Base-by-base conservation (phyloP, 2,888 invertebrate species). In the Caenorhabditis parvicauda region DNA sequence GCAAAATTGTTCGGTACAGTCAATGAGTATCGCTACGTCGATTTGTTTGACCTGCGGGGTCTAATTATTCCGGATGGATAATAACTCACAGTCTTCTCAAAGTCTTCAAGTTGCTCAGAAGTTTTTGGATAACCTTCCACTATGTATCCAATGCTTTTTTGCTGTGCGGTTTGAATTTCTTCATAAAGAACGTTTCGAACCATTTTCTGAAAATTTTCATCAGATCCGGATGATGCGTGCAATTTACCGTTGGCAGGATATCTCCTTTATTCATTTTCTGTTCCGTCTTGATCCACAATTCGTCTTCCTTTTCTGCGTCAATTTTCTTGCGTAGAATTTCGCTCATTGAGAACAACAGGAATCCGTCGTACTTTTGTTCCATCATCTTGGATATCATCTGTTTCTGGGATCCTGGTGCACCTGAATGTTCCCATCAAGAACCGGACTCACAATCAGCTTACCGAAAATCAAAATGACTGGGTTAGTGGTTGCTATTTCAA, bases 21-120 rank as follows among this genome's bases (percentile, higher is more conserved):
- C 93, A 75, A 93, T 84, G 1, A 93, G 86, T 3, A 93, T 87
- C 79, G 91, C 87, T 0, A 89, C 87, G 2, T 92, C 91, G 2
- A 79, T 25, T 22, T 78, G 59, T 28, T 66, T 73, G 6, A 79
- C 51, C 77, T 75, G 44, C 51, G 59, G 45, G 19, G n/a, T 12
- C 17, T 24, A 43, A 19, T n/a, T 29, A 39, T 6, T 43, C 46
- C 14, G 3, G 24, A 1, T 43, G 21, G 21, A 41, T 19, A 41
- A 41, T 6, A 14, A 12, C 52, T 27, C 37, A 77, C 78, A 41
- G 70, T 63, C 2, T 53, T 45, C 50, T 81, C 80, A 57, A 82
- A 80, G 37, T 82, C 82, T 27, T 72, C 67, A 0, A 81, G 77
- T 55, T 84, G 84, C 5, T 75, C 70, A 60, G 81, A 58, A 19